phyloP scores from a whole-genome alignment of 2,888 invertebrate species.

The Syrista parreyssii region DNA sequence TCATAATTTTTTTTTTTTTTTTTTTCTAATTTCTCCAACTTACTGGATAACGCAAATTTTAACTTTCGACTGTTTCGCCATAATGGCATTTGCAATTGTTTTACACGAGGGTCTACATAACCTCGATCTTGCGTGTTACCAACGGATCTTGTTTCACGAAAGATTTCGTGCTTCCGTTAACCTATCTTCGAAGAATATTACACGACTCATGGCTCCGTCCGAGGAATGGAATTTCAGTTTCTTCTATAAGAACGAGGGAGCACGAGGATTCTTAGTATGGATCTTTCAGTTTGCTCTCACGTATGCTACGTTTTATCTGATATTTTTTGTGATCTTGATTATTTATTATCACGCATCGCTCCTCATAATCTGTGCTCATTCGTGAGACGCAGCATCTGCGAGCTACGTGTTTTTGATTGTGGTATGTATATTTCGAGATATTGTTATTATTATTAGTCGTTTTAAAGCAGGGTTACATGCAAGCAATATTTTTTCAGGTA shows the following conservation, averaged over 20 bases:
- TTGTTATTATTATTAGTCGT: neutral
- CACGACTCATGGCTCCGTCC: constrained; percentile 17
- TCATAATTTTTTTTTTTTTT: neutral
- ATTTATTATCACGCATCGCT: constrained; percentile 54
- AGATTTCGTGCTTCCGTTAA: neutral
- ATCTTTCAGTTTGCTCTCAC: constrained; percentile 41
- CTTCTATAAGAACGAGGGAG: constrained; percentile 28
- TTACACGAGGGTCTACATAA: neutral
- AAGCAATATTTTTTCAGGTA: neutral
- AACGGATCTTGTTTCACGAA: neutral
- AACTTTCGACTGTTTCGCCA: neutral
- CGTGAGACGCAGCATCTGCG: constrained; percentile 17
- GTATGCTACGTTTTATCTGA: constrained; percentile 44
- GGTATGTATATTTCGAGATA: neutral
- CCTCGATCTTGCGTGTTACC: constrained; percentile 31
- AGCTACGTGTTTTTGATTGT: neutral
- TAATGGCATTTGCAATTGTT: neutral
- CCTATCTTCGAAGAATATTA: constrained; percentile 11
- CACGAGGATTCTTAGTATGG: constrained; percentile 36
- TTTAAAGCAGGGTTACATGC: neutral
- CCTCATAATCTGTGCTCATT: constrained; percentile 46
- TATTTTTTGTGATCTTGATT: constrained; percentile 46
- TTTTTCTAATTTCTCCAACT: neutral
- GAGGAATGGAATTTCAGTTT: constrained; percentile 22
- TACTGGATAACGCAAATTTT: neutral